A percentile compares a stretch with the other conserved stretches of the same genome.
Evolutionary conservation across 2,113 vertebrate species (phyloP).

Genomic region (Phylloscopus whistleri): DNA sequence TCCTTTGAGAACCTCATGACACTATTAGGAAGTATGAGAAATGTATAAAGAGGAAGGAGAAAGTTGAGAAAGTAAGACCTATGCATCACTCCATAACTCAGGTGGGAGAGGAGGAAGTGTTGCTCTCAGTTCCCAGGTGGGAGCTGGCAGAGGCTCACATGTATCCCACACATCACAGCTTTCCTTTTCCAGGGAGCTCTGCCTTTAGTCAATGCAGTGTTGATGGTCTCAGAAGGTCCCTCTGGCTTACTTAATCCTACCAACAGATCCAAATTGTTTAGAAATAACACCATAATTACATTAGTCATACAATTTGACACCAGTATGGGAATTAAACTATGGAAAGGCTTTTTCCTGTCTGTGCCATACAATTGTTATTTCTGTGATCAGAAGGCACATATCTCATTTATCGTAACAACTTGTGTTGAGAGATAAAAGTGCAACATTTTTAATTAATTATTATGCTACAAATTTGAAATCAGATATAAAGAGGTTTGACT

Average conservation of each 20-base stretch:
- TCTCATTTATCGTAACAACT: background rate
- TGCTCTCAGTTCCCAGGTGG: background rate
- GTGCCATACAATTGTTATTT: background rate
- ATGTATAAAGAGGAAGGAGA: background rate
- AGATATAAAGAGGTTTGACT: background rate
- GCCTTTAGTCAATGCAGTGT: background rate
- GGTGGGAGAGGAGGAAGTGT: background rate
- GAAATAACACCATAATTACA: background rate
- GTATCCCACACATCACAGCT: background rate
- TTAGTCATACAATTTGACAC: background rate
- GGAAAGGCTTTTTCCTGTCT: background rate
- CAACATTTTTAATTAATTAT: background rate
- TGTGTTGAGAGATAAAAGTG: background rate
- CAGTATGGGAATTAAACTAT: background rate
- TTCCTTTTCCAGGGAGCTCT: background rate
- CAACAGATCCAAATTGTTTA: background rate
- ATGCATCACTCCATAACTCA: background rate
- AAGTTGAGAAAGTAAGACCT: background rate
- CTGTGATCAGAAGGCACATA: background rate
- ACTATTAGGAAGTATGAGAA: background rate
- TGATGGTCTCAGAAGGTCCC: background rate
- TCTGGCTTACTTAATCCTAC: background rate
- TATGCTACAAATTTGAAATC: background rate
- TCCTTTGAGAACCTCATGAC: background rate
- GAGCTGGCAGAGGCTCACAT: rapidly evolving